Percentiles rank a stretch among this genome's conserved stretches.
Evolutionary conservation across 2,113 vertebrate genomes (phyloP).

Genomic region (Chamaea fasciata): DNA sequence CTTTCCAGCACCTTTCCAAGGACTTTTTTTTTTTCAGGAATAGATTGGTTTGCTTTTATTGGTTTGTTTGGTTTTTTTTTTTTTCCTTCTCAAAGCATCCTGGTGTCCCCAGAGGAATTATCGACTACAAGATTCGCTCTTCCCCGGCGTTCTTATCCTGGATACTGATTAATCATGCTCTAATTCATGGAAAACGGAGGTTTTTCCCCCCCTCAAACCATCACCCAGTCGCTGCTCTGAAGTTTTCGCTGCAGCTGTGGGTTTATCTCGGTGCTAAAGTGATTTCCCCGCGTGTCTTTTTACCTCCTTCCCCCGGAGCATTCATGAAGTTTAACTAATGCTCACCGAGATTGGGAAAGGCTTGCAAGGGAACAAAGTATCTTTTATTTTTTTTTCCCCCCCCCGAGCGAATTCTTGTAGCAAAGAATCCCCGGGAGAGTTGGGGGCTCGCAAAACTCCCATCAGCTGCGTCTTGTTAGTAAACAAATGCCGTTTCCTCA

Average conservation of each 20-base stretch:
- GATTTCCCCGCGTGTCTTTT: neutral
- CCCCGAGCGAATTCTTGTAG: neutral
- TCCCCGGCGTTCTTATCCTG: neutral
- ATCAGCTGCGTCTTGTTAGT: slow-evolving; percentile 45
- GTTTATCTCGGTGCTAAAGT: neutral
- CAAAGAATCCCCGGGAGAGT: neutral
- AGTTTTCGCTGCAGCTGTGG: neutral
- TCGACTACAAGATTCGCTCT: neutral
- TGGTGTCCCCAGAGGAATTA: neutral
- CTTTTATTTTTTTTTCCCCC: neutral
- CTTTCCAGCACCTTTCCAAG: neutral
- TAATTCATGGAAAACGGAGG: neutral
- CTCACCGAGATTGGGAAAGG: neutral
- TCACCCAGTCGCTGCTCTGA: neutral
- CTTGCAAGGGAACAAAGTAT: neutral
- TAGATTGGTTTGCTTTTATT: too few relatives aligned
- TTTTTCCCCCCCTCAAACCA: neutral
- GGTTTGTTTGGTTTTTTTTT: neutral
- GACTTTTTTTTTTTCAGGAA: neutral
- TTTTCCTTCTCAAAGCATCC: neutral
- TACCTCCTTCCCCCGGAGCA: neutral
- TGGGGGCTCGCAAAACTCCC: too few relatives aligned
- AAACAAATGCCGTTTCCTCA: slow-evolving; percentile 42
- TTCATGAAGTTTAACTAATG: neutral
- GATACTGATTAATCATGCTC: slow-evolving; percentile 32